Percentiles rank a stretch among this genome's conserved stretches.
phyloP scores from a whole-genome alignment of 1,140 invertebrate species.

The Cydia amplana region DNA sequence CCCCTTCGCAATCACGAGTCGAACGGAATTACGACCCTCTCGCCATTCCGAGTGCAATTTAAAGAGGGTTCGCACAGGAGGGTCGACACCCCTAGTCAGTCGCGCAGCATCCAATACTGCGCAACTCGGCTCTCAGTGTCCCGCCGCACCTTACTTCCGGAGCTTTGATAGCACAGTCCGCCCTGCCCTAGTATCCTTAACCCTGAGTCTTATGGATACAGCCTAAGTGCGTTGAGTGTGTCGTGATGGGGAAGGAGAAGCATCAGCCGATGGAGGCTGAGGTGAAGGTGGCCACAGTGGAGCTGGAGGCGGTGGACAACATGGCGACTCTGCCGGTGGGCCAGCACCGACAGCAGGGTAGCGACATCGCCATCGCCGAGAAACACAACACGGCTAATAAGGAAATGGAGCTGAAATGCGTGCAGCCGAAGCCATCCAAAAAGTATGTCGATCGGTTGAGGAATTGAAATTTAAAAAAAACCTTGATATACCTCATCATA shows the following conservation, averaged over 20 bases:
- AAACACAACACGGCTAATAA: constrained; percentile 90
- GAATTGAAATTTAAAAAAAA: neutral
- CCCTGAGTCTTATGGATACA: constrained; percentile 37
- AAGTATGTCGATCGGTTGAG: constrained; percentile 80
- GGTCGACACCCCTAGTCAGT: constrained; percentile 63
- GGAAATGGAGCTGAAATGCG: constrained; percentile 92
- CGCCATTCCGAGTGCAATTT: constrained; percentile 60
- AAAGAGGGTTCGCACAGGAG: constrained; percentile 55
- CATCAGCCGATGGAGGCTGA: constrained; percentile 81
- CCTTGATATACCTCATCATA: too few species aligned
- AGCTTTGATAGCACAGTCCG: constrained; percentile 50
- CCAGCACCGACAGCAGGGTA: constrained; percentile 82
- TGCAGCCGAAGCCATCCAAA: constrained; percentile 88
- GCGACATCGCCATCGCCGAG: constrained; percentile 85
- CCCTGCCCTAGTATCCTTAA: constrained; percentile 52
- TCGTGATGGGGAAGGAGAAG: constrained; percentile 76
- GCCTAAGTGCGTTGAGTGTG: constrained; percentile 52
- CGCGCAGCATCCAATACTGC: constrained; percentile 76
- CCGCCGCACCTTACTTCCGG: constrained; percentile 69
- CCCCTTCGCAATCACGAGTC: constrained; percentile 33
- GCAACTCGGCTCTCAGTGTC: constrained; percentile 66
- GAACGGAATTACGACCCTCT: constrained; percentile 53
- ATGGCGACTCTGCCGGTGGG: constrained; percentile 91
- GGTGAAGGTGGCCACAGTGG: constrained; percentile 91
- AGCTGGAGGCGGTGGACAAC: constrained; percentile 89